These are phyloP conservation scores for Epistrophe eligans DNA, from an alignment of 2,888 invertebrate genomes.

Conservation along the genomic window DNA sequence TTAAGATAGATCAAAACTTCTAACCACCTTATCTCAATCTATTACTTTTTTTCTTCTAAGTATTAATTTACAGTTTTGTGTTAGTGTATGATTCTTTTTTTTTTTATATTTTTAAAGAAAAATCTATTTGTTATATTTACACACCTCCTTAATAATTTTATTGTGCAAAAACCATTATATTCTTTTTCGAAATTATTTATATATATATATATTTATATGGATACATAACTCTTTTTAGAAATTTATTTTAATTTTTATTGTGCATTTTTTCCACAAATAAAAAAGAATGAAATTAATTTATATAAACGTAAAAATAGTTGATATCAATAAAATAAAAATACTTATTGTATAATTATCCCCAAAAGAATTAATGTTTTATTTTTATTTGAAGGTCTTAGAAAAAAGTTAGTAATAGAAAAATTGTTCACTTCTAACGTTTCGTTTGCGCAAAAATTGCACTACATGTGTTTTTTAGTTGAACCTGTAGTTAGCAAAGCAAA, in stretches of 20 bases:
- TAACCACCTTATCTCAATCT: constrained; percentile 48
- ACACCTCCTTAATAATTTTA: constrained; percentile 41
- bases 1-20: constrained; percentile 70
- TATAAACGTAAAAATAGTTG: constrained; percentile 72
- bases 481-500: too few species aligned
- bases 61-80: constrained; percentile 5
- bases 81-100: constrained; percentile 49
- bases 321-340: constrained; percentile 72
- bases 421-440: too few species aligned
- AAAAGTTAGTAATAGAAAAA: too few species aligned
- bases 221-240: constrained; percentile 32
- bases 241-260: constrained; percentile 52
- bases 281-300: constrained; percentile 61
- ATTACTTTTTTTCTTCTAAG: constrained; percentile 14
- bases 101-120: constrained; percentile 34
- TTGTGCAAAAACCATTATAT: constrained; percentile 45
- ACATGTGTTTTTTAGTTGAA: too few species aligned
- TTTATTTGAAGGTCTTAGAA: background rate
- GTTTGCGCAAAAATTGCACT: too few species aligned
- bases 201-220: constrained; percentile 27
- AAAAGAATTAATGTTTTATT: background rate
- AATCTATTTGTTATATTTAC: constrained; percentile 34
- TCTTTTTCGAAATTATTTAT: constrained; percentile 61
- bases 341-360: constrained; percentile 71
- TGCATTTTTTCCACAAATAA: constrained; percentile 41